Evolutionary conservation across 2,113 vertebrate species (phyloP).

Genomic region (Piprites chloris): DNA sequence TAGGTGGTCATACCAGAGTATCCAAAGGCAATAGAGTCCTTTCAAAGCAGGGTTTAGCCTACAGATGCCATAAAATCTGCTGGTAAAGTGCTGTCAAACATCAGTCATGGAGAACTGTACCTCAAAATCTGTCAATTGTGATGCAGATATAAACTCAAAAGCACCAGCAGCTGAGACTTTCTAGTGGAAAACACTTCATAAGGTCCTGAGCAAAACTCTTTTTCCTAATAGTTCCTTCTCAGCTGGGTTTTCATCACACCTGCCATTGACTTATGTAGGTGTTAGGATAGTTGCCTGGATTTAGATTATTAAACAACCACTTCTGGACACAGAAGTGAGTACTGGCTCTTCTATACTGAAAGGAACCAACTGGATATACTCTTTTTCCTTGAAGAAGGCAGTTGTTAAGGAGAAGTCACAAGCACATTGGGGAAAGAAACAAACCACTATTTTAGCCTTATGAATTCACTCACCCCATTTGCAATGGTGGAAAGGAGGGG

Average conservation of each 20-base stretch:
- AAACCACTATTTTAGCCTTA: neutral
- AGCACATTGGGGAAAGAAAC: neutral
- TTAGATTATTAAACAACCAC: neutral
- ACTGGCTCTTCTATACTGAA: neutral
- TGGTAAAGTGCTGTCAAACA: neutral
- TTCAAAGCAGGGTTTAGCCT: neutral
- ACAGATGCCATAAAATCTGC: neutral
- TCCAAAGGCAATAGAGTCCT: neutral
- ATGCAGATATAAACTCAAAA: neutral
- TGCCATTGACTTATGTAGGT: neutral
- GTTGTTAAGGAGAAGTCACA: neutral
- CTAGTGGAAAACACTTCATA: neutral
- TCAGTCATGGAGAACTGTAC: neutral
- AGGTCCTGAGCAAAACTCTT: neutral
- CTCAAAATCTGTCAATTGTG: neutral
- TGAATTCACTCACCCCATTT: neutral
- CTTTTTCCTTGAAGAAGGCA: neutral
- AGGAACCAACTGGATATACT: neutral
- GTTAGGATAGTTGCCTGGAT: neutral
- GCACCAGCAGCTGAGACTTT: neutral
- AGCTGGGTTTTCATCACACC: neutral
- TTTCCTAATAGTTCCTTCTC: neutral
- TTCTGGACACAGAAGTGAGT: neutral
- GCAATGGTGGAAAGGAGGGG: neutral
- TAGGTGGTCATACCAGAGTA: neutral